phyloP scores from a whole-genome alignment of 2,113 vertebrate genomes.

The Nanorana parkeri region DNA sequence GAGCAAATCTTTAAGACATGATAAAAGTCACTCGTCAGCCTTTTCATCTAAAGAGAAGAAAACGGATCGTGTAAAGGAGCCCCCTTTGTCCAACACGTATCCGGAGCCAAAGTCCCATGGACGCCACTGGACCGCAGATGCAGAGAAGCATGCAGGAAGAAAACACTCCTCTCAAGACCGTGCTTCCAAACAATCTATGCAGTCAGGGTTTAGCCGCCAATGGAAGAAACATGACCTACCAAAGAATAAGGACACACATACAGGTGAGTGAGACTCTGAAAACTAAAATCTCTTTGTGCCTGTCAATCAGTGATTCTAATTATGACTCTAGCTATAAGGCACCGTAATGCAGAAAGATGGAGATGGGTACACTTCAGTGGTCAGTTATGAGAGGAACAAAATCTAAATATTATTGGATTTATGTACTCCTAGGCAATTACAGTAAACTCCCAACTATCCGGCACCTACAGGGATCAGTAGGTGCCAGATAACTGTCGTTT shows the following conservation, averaged over 20 bases:
- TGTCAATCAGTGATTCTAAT: too few relatives aligned
- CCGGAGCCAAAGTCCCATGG: conserved; percentile 56
- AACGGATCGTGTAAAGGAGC: conserved; percentile 68
- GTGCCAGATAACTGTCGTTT: too few relatives aligned
- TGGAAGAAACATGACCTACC: conserved; percentile 81
- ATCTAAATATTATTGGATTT: too few relatives aligned
- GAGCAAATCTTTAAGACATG: conserved; percentile 63
- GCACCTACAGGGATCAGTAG: too few relatives aligned
- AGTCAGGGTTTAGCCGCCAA: conserved; percentile 72
- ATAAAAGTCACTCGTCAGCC: conserved; percentile 63
- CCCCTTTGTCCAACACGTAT: conserved; percentile 60
- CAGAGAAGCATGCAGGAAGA: conserved; percentile 69
- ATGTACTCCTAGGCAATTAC: too few relatives aligned
- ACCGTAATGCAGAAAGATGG: too few relatives aligned
- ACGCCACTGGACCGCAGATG: conserved; percentile 61
- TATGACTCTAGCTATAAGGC: too few relatives aligned
- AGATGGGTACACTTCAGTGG: too few relatives aligned
- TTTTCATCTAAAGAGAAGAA: conserved; percentile 71
- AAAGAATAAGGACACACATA: conserved; percentile 95
- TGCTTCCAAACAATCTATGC: conserved; percentile 72
- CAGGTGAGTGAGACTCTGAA: conserved; percentile 74
- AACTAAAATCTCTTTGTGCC: neutral
- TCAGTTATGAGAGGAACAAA: too few relatives aligned
- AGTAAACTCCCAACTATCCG: too few relatives aligned
- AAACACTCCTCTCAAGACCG: conserved; percentile 68